These are phyloP conservation scores for Leptinotarsa rubiginosa DNA, from an alignment of 2,888 invertebrate genomes.

Conservation along the genomic window DNA sequence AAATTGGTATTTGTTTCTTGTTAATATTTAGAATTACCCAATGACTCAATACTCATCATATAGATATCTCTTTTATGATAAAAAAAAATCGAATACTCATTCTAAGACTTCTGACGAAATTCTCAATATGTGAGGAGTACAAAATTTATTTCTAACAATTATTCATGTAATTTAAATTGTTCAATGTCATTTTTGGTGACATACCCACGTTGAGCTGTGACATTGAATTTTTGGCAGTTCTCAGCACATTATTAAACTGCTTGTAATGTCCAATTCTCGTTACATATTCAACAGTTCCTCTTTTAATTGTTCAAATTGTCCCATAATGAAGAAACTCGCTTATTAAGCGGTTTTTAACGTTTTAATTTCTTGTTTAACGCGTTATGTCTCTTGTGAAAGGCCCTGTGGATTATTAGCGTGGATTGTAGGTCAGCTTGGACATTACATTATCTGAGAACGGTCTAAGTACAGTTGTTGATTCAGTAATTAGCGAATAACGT, in stretches of 20 bases:
- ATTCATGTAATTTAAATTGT: too few species aligned
- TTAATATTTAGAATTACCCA: too few species aligned
- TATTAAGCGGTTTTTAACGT: slow-evolving; percentile 1
- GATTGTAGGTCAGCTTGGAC: not conserved
- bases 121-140: too few species aligned
- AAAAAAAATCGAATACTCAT: too few species aligned
- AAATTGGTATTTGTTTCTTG: too few species aligned
- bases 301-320: not conserved
- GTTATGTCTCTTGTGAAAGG: not conserved
- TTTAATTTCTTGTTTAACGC: not conserved
- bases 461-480: not conserved
- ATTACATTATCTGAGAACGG: not conserved
- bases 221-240: too few species aligned
- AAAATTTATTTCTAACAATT: not conserved
- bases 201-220: too few species aligned
- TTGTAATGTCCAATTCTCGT: not conserved
- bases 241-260: not conserved
- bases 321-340: not conserved
- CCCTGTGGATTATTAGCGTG: not conserved
- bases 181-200: too few species aligned
- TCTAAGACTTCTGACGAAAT: too few species aligned
- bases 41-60: too few species aligned
- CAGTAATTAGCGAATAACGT: slow-evolving; percentile 3
- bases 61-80: too few species aligned
- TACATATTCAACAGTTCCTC: not conserved